Evolutionary conservation across 2,113 vertebrate genomes (phyloP), one percentile per base, ranked within the genome.

Genomic region (Zosterops japonicus): DNA sequence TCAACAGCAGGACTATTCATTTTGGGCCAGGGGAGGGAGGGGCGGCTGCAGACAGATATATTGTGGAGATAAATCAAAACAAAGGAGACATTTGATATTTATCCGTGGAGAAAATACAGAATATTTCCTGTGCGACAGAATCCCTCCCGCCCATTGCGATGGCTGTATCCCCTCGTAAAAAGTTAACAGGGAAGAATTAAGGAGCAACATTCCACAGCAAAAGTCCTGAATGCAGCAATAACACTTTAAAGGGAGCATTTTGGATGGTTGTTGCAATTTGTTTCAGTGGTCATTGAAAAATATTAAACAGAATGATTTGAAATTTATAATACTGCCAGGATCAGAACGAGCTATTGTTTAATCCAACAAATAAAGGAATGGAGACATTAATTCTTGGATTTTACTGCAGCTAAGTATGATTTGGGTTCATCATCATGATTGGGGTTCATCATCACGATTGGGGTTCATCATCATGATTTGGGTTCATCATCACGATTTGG

Each of bases 1-100:
- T 93, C 88, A 89, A 82, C 91, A 94, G 64, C 57, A 57, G 31
- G 25, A 36, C 89, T 49, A 52, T 90, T 96, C 87, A 35, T 83
- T 93, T 83, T 14, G 78, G 60, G 67, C 31, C 2, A 2, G 65
- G 69, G 69, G 63, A 90, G 18, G 75, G 68, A 90, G 70, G 77
- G 83, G 53, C n/a, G 81, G 8, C n/a, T 95, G 90, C 46, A 83
- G 90, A 88, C 53, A 94, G 81, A 71, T 71, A 81, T 19, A 65
- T 57, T 75, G 64, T 33, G 50, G 83, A 78, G 87, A 61, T 89
- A 78, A 95, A 82, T 71, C 61, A 59, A 78, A 90, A 47, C 47
- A 81, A 93, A 49, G 52, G n/a, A 84, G 68, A 41, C 31, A 36
- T 36, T 75, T 3, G 24, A 35, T 88, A 70, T 67, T 83, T 75